Base-by-base conservation (phyloP, 1,140 invertebrate species). In the Lithobius niger region DNA sequence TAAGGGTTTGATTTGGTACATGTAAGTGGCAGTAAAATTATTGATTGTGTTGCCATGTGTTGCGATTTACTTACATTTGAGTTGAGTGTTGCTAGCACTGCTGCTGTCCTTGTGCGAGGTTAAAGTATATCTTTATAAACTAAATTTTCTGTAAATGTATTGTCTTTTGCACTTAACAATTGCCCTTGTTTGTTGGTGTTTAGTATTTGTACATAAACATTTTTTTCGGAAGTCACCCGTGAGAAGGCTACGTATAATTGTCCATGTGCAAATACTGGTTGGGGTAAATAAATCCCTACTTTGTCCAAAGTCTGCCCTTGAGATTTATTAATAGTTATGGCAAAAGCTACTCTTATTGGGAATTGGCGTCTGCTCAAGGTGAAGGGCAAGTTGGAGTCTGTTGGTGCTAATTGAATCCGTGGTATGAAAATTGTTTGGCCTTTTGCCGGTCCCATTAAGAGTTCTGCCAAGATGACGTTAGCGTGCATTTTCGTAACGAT, bases 291-390 rank as follows among this genome's bases (percentile, higher is more conserved):
- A 16, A 67, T 27, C 13, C 64, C 62, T 52, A 62, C 58, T 43
- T 55, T 58, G 16, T 56, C 44, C 13, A 65, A 58, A n/a, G 62
- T 65, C 57, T 64, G 61, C n/a, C 64, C 60, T 59, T 65, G 64
- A 15, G 60, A 55, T 48, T 62, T 66, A 55, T 65, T 65, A 13
- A 65, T 64, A 2, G 62, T 64, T 51, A 65, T 62, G 24, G 62
- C 58, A 58, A 60, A 65, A 6, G 64, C 58, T 24, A 65, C 16
- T 21, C 42, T 19, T 2, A 62, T 28, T 2, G 61, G 55, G 95
- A 67, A 47, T 21, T 47, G 44, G 6, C 44, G 10, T 47, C 44
- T 47, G 13, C 22, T 47, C 10, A 47, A 13, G 13, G 22, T 10
- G 6, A 15, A 13, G 19, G 44, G 22, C 13, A 15, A 47, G 15